Evolutionary conservation across 2,797 vertebrate genomes (phyloP).

Genomic region (Lacerta bilineata): DNA sequence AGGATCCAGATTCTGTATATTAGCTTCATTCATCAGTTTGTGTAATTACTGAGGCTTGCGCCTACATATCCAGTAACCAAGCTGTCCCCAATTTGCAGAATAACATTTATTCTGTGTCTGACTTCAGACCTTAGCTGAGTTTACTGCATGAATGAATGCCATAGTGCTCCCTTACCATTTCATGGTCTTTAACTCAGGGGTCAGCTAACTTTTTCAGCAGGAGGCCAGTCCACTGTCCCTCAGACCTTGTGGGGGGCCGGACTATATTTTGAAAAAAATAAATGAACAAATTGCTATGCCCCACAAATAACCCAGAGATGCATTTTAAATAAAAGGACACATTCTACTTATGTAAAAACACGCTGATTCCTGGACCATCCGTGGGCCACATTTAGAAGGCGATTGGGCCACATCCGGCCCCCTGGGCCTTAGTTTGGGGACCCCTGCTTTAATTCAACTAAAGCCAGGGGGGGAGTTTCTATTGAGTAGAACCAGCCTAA

Average conservation of each 20-base stretch:
- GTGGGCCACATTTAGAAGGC: too few species aligned
- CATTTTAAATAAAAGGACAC: too few species aligned
- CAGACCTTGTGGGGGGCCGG: too few species aligned
- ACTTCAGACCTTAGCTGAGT: slow-evolving; percentile 6
- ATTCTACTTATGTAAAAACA: too few species aligned
- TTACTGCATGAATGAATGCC: slow-evolving; percentile 5
- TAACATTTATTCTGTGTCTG: not conserved
- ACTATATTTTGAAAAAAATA: too few species aligned
- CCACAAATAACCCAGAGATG: too few species aligned
- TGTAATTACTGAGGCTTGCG: not conserved
- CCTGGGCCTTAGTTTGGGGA: too few species aligned
- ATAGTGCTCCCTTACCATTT: not conserved
- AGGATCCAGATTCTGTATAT: not conserved
- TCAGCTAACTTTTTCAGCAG: too few species aligned
- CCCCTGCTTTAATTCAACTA: not conserved
- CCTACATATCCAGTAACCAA: slow-evolving; percentile 5
- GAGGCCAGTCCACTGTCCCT: too few species aligned
- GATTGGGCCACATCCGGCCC: too few species aligned
- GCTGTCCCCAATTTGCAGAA: not conserved
- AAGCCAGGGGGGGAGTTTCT: not conserved
- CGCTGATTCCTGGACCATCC: too few species aligned
- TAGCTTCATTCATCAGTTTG: not conserved
- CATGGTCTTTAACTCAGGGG: not conserved
- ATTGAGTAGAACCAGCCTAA: not conserved
- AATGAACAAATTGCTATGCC: too few species aligned